Base-by-base conservation (phyloP, 2,113 vertebrate genomes). In the Zingel zingel region DNA sequence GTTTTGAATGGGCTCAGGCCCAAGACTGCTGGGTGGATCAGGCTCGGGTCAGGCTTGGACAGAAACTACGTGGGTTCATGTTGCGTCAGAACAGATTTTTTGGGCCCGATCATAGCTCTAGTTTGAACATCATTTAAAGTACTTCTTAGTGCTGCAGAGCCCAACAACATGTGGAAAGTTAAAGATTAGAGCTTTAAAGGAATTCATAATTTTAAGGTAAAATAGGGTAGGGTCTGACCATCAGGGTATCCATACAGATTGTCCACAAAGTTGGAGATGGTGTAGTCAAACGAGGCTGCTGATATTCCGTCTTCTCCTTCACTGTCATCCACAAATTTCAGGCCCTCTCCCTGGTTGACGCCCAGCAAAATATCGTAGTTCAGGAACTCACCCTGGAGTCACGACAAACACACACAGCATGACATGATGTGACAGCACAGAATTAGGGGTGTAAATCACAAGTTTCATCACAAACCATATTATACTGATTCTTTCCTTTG, bases 311-410 rank as follows among this genome's bases (percentile, higher is more conserved):
- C 97, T 67, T 99, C 98, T n/a, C 95, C 97, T 89, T 99, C 98
- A 0, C 96, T 97, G 86, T 99, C 97, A 76, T 99, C 98, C 84
- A 99, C 98, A 56, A 99, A 99, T 86, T 99, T 99, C 3, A 99
- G 56, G 0, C 98, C 98, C 77, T 99, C 98, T 0, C 98, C 98
- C 58, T 99, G 98, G 93, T 99, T 99, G 86, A 99, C 98, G 0
- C 98, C 98, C 27, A 99, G 96, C 76, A 99, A 89, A 90, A 99
- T 98, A 94, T 99, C 97, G 0, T 99, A 99, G 93, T 99, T 99
- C 82, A 99, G 96, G 93, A 99, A 99, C 90, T 99, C 98, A 0
- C 98, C 98, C 95, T 96, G 73, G 74, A 84, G 88, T 72, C 45
- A 69, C 0, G 2, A 66, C 25, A 81, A 77, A 89, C 61, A 85